Evolutionary conservation across 2,888 invertebrate species (phyloP).

Genomic region (Lithosia quadra): DNA sequence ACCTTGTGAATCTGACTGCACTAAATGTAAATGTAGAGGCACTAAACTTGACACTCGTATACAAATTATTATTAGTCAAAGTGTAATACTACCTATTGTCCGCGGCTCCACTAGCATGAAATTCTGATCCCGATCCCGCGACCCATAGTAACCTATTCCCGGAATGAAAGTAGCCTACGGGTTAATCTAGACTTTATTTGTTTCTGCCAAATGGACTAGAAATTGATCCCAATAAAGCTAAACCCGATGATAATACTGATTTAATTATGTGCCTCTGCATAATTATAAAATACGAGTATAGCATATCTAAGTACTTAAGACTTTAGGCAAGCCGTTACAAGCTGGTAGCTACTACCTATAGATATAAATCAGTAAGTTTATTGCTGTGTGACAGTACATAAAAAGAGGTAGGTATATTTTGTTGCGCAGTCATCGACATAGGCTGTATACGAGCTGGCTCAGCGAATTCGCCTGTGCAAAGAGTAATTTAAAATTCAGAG

Average conservation of each 20-base stretch:
- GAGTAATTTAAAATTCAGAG: conserved; percentile 84
- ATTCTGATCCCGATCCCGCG: no score
- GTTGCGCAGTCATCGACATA: conserved; percentile 47
- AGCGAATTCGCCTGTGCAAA: conserved; percentile 76
- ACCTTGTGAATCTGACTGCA: background rate
- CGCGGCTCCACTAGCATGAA: no score
- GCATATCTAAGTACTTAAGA: background rate
- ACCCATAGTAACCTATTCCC: no score
- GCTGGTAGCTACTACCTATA: conserved; percentile 14
- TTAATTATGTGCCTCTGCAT: background rate
- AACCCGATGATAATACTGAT: background rate
- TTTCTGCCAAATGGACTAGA: background rate
- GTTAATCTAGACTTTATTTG: no score
- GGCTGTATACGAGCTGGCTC: conserved; percentile 74
- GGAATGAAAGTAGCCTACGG: no score
- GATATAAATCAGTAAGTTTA: conserved; percentile 17
- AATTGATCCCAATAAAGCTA: background rate
- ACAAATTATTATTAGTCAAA: no score
- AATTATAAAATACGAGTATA: no score
- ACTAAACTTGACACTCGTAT: background rate
- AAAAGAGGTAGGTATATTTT: conserved; percentile 42
- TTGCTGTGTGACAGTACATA: conserved; percentile 25
- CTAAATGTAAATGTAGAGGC: background rate
- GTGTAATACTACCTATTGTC: no score
- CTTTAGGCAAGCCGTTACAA: background rate